Evolutionary conservation across 2,797 vertebrate genomes (phyloP), one percentile per base, ranked within the genome.

Genomic region (Podarcis siculus): DNA sequence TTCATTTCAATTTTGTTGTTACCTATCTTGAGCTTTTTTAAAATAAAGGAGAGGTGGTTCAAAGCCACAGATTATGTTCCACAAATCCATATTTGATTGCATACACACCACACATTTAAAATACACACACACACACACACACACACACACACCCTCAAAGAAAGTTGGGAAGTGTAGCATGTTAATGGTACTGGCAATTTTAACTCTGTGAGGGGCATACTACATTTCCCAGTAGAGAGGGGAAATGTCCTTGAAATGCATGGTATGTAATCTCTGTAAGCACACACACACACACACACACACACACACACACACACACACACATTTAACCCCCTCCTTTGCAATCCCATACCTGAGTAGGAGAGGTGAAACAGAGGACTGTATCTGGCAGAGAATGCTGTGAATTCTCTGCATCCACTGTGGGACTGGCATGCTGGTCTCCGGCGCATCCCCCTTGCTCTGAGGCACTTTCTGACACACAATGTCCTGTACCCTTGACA

Each of bases 311-410:
- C 15, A 15, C 49, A 12, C 6, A 69, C 37, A 8, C 10, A 42
- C 21, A 13, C 25, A n/a, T 23, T 19, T 35, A 8, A 12, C 1
- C 25, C 19, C 1, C n/a, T 30, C 27, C 23, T 42, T 58, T 23
- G 30, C 17, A 7, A 8, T 15, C 6, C 76, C 42, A 83, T 95
- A 98, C 97, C 98, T 97, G 87, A 98, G 94, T 21, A 98, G 7
- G 69, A 95, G 85, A 2, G 97, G 95, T 23, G 95, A 95, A 67
- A 98, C 96, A 1, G 96, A 96, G 71, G 98, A 97, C 95, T 98
- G 97, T 82, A 98, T 96, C 76, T 98, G 93, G 45, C 94, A 86
- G 91, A 97, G 94, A 93, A 97, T 95, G 75, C 32, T n/a, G 25
- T 91, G 88, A 45, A 96, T 91, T n/a, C 96, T 93, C 78, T 95